Evolutionary conservation across 2,797 vertebrate species (phyloP), one percentile per base, ranked within the genome.

Genomic region (Rhodeus uyekii): DNA sequence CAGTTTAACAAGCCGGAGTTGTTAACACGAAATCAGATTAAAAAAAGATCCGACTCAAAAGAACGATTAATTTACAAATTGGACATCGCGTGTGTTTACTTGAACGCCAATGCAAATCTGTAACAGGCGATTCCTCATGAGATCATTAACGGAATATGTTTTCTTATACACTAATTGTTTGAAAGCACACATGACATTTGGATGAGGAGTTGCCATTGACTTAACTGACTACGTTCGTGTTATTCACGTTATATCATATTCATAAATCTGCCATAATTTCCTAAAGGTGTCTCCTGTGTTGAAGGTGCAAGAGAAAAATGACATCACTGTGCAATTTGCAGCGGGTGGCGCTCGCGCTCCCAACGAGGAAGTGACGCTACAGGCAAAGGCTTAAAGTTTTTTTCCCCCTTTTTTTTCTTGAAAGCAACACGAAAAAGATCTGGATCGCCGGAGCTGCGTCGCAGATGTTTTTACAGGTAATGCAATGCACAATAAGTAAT

Each of bases 341-440:
- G 84, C 74, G 73, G 68, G 73, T 61, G 82, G 82, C 71, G 83
- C 83, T 88, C 83, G 69, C 77, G 78, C 78, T 86, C 72, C 83
- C 67, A 83, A 92, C 92, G 90, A 96, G 95, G 95, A 96, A 96
- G 95, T 96, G 95, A 96, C 95, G 95, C 92, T 89, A 27, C 61
- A 68, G 9, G 39, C 87, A 92, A 88, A 92, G 90, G 91, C 92
- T 91, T 92, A 93, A 94, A 95, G 91, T 94, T 95, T 89, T 91
- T 88, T 88, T 86, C 46, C 87, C 50, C 42, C 32, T 13, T 73
- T 80, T 36, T 75, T 68, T 68, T 79, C 65, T 64, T 80, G 83
- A 86, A 77, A 78, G 81, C 58, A 79, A 71, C 63, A 55, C 34
- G 44, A 79, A 55, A 72, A 67, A 71, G 67, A 76, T 34, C 72